A percentile compares a stretch with the other conserved stretches of the same genome.
phyloP scores from a whole-genome alignment of 2,888 invertebrate genomes.

The Phengaris alcon region DNA sequence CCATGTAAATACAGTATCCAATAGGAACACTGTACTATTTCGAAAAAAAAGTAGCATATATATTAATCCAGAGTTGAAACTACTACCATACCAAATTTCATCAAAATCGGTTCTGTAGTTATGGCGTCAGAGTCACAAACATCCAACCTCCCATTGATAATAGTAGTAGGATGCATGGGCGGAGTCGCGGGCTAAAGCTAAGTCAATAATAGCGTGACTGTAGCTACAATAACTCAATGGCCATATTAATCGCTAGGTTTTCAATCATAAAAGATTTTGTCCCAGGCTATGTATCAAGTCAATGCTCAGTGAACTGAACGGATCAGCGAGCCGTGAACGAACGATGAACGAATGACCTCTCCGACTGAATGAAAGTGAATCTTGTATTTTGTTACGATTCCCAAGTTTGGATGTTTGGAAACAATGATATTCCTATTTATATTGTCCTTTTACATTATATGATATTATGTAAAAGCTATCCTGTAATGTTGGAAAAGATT shows the following conservation, averaged over 20 bases:
- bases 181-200: too few relatives aligned
- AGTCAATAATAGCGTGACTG: background rate
- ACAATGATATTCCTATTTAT: background rate
- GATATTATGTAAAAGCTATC: background rate
- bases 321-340: conserved; percentile 40
- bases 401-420: conserved; percentile 8
- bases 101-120: too few relatives aligned
- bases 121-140: too few relatives aligned
- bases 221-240: background rate
- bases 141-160: too few relatives aligned
- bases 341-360: conserved; percentile 41
- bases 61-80: too few relatives aligned
- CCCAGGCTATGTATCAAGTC: conserved; percentile 45
- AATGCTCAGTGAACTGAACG: conserved; percentile 41
- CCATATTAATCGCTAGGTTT: conserved; percentile 12
- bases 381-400: conserved; percentile 13
- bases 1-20: too few relatives aligned
- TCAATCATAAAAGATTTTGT: conserved; percentile 21
- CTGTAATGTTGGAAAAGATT: background rate
- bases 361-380: conserved; percentile 30
- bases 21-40: too few relatives aligned
- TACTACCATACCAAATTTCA: too few relatives aligned
- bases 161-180: too few relatives aligned
- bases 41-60: too few relatives aligned
- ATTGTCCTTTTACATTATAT: background rate